Base-by-base conservation (phyloP, 1,140 invertebrate genomes). In the Zaprionus inermis region DNA sequence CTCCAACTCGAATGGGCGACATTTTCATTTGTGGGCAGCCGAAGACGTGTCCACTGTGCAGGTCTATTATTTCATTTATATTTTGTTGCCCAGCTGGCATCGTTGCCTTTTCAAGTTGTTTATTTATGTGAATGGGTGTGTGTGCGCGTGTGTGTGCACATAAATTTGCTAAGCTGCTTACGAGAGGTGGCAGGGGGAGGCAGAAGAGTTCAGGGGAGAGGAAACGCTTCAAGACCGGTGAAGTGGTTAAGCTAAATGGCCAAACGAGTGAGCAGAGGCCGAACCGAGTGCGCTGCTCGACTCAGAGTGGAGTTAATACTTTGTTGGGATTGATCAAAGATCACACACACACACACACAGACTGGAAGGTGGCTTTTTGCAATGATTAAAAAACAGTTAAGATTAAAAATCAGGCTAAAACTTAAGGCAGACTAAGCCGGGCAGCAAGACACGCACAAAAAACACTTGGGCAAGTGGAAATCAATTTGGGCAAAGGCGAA, bases 1-100 rank as follows among this genome's bases (percentile, higher is more conserved):
- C 81, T 78, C 69, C 71, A 69, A 52, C 55, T 73, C 65, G 76
- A 85, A 86, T 79, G 76, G 82, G 74, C 82, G 83, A 86, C 82
- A 88, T 85, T 85, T 85, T 88, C 83, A 85, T 85, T 85, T 86
- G 86, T 10, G 38, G 38, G 2, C 38, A 44, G 38, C 24, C 20
- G 36, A 46, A 61, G 57, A 61, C 41, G 49, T 41, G 36, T 63
- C 46, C 51, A 58, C 44, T 58, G 9, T 49, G 56, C 65, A 68
- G 67, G 76, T 88, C 82, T 82, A 86, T 88, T 86, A 86, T 88
- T 82, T 88, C 88, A 86, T 86, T 88, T 76, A 68, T 76, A 57
- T 63, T 58, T 49, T 59, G 66, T 51, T 67, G 67, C 81, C 81
- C 57, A 51, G 61, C 61, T 71, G 72, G 38, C 56, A 61, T 34